Base-by-base conservation (phyloP, 1,140 invertebrate genomes). In the Zophobas morio region DNA sequence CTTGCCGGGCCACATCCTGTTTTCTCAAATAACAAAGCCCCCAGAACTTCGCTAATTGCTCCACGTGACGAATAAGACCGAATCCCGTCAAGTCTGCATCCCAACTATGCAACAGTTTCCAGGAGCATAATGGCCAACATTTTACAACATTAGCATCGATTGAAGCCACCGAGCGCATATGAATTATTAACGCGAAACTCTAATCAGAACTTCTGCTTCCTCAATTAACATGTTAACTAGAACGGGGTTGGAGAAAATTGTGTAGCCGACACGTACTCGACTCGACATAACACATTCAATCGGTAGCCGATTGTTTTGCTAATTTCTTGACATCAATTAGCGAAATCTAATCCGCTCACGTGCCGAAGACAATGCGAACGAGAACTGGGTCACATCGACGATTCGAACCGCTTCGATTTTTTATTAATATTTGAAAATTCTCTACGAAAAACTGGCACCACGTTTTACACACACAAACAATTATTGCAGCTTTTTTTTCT, bases 161-260 rank as follows among this genome's bases (percentile, higher is more conserved):
- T 60, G 8, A 39, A 60, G 56, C 34, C 6, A 37, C 56, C 56
- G 56, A 35, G 56, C 34, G 56, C 56, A 36, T 60, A 39, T 60
- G 56, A 60, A 60, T 60, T 60, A 60, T 60, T 60, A 60, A 60
- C 56, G n/a, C 34, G n/a, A 60, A 60, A 60, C 56, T 60, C 56
- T 60, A 60, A 60, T 60, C 56, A 60, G 56, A 60, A 60, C 56
- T 60, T 60, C 56, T 60, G 32, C 56, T 60, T 60, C 56, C 56
- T 60, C 37, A 60, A 60, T 60, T 60, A 60, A 60, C 56, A 60
- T 60, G 56, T 36, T 60, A 60, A 60, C 56, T 37, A 54, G 53
- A 34, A 54, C 53, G 36, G 56, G 36, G 34, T 60, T n/a, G 35
- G 56, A 60, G 56, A 60, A 60, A 39, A 60, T 39, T 39, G 36